Base-by-base conservation (phyloP, 2,888 invertebrate genomes). In the Temnothorax ravouxi region DNA sequence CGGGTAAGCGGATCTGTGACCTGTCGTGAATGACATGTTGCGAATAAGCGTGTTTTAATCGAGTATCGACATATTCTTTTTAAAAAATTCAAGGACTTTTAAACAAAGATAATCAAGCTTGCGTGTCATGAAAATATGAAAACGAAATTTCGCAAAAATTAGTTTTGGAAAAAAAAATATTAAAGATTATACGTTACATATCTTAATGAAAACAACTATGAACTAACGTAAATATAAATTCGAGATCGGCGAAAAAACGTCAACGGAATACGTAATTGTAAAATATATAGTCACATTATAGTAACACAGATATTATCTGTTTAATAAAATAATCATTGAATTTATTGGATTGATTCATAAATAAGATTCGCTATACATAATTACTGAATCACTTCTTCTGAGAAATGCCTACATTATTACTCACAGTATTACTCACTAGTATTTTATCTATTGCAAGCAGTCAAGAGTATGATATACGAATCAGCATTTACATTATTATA, bases 1-100 rank as follows among this genome's bases (percentile, higher is more conserved):
- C 56, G 34, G 25, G 21, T 47, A 47, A 79, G 71, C 79, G 71
- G 34, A 66, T 66, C 41, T 66, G 56, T 18, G 34, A 66, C 54
- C 41, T 66, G 56, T 18, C 38, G 25, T 15, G 15, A 25, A 52
- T 38, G 62, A 75, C 62, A 64, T 29, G 25, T 38, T 38, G 18
- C 64, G 41, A 21, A 56, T 67, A 29, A 5, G 67, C 50, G 29
- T 54, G n/a, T 44, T 44, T 54, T 29, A 44, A 50, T 59, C 34
- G n/a, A 18, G 29, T 25, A 59, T 59, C 59, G 47, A 71, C 59
- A 25, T 38, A 13, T 47, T 34, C 4, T 21, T 25, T 34, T 18
- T 18, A 4, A 21, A 34, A 21, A 21, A 18, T 15, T 44, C 44
- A 38, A 9, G 8, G 13, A 34, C 11, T 62, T 52, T 6, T 38